Base-by-base conservation (phyloP, 2,888 invertebrate genomes). In the Candidula unifasciata region DNA sequence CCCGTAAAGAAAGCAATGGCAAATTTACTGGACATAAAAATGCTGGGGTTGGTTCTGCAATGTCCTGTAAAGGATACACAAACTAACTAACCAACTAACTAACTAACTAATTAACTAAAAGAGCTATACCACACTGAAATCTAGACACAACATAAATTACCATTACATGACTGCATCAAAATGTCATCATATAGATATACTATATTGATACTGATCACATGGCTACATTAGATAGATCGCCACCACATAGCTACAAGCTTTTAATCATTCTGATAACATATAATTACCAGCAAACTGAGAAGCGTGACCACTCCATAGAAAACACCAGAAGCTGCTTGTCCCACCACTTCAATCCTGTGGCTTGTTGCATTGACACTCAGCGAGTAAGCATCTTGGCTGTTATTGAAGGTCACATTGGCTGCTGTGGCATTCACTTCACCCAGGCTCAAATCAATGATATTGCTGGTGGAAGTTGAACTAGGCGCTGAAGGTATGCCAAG, bases 271-370 rank as follows among this genome's bases (percentile, higher is more conserved):
- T 13, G 60, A 60, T 69, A 44, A 74, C 44, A 74, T 10, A 74
- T n/a, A 24, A 5, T 35, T 64, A 80, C 83, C 78, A 85, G 30
- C 35, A 86, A 73, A 44, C 71, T 73, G 10, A 86, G 81, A 27
- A 87, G 82, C 1, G 87, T 80, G 37, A 87, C 86, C 3, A 87
- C 54, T 0, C 84, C 88, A 60, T 87, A 85, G 60, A 88, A 87
- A 16, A 87, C 87, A 1, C 87, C 88, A 24, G 86, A 57, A 2
- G 80, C 54, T 33, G 80, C 83, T 13, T 24, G 76, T 16, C 89
- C 90, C 10, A 85, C 84, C 44, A 90, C 84, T n/a, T 68, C 66
- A 27, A 88, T 83, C 21, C 37, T 57, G 44, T 69, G 44, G 3
- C 27, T 84, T 33, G 77, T 71, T 8, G 79, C 76, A 30, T 86